Conservation (phyloP, 2,888 invertebrate genomes). For the Labia minor region DNA sequence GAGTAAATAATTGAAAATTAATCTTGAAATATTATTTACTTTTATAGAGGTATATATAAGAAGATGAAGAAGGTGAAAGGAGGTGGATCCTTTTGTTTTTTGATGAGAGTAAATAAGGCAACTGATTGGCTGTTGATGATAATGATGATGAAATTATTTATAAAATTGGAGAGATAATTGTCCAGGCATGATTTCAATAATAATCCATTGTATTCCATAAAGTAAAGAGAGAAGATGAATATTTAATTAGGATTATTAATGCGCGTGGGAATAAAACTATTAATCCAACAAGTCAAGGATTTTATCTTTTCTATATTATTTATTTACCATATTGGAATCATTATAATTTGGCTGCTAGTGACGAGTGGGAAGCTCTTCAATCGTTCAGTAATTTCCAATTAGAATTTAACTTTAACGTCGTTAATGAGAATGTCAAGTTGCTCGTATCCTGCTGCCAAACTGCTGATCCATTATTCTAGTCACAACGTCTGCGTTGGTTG, state of each 20-base stretch:
- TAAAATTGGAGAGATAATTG: not conserved
- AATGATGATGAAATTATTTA: too few relatives aligned
- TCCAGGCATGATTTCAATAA: not conserved
- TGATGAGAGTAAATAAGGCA: too few relatives aligned
- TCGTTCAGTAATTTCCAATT: too few relatives aligned
- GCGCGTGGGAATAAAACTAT: not conserved
- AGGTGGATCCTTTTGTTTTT: too few relatives aligned
- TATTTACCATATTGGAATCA: not conserved
- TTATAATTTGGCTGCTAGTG: too few relatives aligned
- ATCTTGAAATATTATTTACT: too few relatives aligned
- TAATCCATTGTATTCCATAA: constrained; percentile 3
- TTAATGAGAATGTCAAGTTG: not conserved
- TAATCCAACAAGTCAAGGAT: not conserved
- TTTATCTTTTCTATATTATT: not conserved
- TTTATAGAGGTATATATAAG: too few relatives aligned
- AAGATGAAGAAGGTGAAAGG: too few relatives aligned
- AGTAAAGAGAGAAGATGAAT: not conserved
- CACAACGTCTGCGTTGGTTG: not conserved
- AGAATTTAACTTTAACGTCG: not conserved
- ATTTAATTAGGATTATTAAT: constrained; percentile 3
- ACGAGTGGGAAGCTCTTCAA: too few relatives aligned
- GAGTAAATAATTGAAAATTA: too few relatives aligned
- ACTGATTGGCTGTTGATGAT: too few relatives aligned
- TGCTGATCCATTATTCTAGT: not conserved
- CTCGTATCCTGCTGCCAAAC: not conserved